phyloP scores from a whole-genome alignment of 2,113 vertebrate genomes.

The Hyla sarda region DNA sequence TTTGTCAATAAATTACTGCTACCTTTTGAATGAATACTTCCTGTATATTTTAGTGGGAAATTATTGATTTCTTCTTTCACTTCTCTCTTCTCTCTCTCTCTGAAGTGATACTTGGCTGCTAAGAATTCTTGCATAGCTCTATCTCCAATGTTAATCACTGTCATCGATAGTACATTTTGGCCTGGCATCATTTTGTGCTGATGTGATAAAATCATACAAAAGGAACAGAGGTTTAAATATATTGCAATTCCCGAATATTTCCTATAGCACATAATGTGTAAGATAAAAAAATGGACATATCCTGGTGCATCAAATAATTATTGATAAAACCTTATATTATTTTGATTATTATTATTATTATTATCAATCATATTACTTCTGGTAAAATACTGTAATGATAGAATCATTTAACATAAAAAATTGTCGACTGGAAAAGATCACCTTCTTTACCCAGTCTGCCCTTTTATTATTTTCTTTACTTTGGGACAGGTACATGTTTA shows the following conservation, averaged over 20 bases:
- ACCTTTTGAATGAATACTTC: conserved; percentile 44
- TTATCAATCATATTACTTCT: not conserved
- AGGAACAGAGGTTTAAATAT: not conserved
- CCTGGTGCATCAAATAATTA: not conserved
- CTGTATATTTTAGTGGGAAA: conserved; percentile 40
- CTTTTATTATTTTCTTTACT: no score
- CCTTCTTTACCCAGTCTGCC: no score
- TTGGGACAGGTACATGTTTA: no score
- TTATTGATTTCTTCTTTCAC: conserved; percentile 38
- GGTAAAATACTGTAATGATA: not conserved
- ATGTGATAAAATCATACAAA: conserved; percentile 5
- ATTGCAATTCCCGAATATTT: not conserved
- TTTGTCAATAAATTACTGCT: conserved; percentile 46
- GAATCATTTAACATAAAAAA: no score
- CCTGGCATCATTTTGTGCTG: not conserved
- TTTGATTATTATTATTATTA: no score
- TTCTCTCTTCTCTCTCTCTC: conserved; percentile 1
- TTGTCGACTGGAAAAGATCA: no score
- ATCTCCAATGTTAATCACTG: conserved; percentile 43
- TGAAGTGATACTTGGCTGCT: conserved; percentile 28
- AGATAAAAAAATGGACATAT: not conserved
- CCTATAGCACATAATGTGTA: not conserved
- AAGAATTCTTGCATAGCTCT: conserved; percentile 12
- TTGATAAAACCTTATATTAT: no score
- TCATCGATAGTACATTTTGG: conserved; percentile 4